These are phyloP conservation scores for Poeciliopsis presidionis DNA, from an alignment of 2,797 vertebrate species.

Conservation along the genomic window DNA sequence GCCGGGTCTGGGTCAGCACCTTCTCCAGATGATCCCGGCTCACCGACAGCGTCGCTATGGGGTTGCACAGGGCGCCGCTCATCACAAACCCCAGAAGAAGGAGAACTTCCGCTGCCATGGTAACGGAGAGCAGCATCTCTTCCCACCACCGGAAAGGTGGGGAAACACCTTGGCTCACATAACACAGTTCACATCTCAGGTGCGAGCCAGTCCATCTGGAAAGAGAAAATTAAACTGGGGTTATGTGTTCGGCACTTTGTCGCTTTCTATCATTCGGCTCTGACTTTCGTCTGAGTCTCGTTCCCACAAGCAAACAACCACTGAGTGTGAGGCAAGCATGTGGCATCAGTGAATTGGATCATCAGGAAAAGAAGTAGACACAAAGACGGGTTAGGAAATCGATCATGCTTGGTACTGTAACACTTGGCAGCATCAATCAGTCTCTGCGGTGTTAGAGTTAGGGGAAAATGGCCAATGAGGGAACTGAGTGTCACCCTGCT, in stretches of 20 bases:
- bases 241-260: slow-evolving; percentile 62
- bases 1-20: slow-evolving; percentile 70
- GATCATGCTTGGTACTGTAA: slow-evolving; percentile 67
- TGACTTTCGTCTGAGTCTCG: slow-evolving; percentile 29
- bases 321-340: slow-evolving; percentile 40
- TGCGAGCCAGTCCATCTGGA: slow-evolving; percentile 86
- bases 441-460: slow-evolving; percentile 48
- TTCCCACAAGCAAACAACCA: slow-evolving; percentile 42
- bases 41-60: slow-evolving; percentile 85
- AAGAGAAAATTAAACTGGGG: slow-evolving; percentile 74
- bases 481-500: slow-evolving; percentile 45
- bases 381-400: slow-evolving; percentile 61
- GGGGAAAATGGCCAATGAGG: slow-evolving; percentile 48
- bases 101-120: slow-evolving; percentile 93
- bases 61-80: slow-evolving; percentile 85
- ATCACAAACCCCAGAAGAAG: slow-evolving; percentile 92
- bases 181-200: slow-evolving; percentile 83
- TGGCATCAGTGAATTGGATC: slow-evolving; percentile 63
- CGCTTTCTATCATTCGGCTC: slow-evolving; percentile 46
- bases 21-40: slow-evolving; percentile 79
- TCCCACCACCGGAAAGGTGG: slow-evolving; percentile 88
- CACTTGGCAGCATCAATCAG: slow-evolving; percentile 67
- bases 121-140: slow-evolving; percentile 89
- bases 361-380: slow-evolving; percentile 60
- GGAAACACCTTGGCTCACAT: slow-evolving; percentile 88